Percentiles rank a stretch among this genome's conserved stretches.
phyloP scores from a whole-genome alignment of 1,140 invertebrate genomes.

The Apis laboriosa region DNA sequence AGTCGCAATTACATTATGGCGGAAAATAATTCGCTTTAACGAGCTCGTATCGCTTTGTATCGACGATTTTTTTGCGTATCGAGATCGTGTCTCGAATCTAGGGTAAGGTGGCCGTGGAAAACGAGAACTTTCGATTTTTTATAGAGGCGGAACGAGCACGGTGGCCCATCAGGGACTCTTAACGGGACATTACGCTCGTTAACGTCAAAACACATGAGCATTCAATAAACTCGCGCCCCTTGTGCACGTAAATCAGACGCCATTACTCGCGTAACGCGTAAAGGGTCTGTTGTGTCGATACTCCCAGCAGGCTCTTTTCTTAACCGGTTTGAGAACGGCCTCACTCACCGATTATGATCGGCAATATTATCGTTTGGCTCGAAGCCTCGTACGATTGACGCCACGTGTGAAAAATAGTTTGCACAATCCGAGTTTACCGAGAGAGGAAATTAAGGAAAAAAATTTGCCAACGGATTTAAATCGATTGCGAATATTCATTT shows the following conservation, averaged over 20 bases:
- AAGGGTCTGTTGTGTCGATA: not conserved
- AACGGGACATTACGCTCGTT: conserved; percentile 66
- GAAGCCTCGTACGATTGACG: not conserved
- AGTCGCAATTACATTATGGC: no score
- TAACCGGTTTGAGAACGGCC: conserved; percentile 33
- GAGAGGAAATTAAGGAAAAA: not conserved
- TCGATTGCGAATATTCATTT: no score
- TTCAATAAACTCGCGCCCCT: conserved; percentile 66
- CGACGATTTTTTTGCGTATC: not conserved
- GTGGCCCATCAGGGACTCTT: conserved; percentile 31
- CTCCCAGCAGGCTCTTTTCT: conserved; percentile 31
- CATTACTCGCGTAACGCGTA: conserved; percentile 8
- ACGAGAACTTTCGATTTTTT: conserved; percentile 26
- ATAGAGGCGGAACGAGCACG: not conserved
- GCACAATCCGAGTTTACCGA: not conserved
- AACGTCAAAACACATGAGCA: conserved; percentile 73
- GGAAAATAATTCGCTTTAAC: no score
- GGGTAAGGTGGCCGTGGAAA: not conserved
- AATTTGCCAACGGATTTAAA: not conserved
- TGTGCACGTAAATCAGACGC: conserved; percentile 70
- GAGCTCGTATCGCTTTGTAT: not conserved
- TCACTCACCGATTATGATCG: conserved; percentile 9
- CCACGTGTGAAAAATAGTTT: not conserved
- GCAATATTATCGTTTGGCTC: conserved; percentile 7
- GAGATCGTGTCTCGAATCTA: no score